Conservation (phyloP, 2,888 invertebrate species). For the Globia sparganii region DNA sequence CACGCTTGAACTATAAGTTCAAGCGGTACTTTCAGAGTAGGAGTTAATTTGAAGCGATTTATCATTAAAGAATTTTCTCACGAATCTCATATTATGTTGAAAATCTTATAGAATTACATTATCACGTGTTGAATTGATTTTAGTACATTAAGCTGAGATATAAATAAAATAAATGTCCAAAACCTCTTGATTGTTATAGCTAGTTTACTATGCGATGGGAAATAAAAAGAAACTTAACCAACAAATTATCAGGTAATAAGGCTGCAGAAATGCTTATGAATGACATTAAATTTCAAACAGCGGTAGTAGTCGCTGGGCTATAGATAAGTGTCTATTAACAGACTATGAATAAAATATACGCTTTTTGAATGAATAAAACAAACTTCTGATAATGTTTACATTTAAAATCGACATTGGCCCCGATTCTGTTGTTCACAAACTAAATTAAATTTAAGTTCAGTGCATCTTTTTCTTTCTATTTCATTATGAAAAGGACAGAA, state of each 20-base stretch:
- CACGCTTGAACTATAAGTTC: conserved; percentile 34
- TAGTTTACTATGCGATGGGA: conserved; percentile 37
- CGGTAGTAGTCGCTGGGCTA: conserved; percentile 9
- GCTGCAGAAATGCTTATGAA: conserved; percentile 38
- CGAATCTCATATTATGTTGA: conserved; percentile 21
- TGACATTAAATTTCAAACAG: conserved; percentile 25
- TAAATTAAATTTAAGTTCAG: too few relatives aligned
- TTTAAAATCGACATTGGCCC: conserved; percentile 30
- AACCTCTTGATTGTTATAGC: conserved; percentile 47
- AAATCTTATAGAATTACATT: conserved; percentile 41
- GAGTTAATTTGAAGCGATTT: conserved; percentile 29
- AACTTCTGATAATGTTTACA: conserved; percentile 30
- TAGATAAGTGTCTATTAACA: conserved; percentile 31
- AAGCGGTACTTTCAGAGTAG: conserved; percentile 5
- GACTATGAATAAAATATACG: conserved; percentile 34
- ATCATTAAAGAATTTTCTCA: conserved; percentile 41
- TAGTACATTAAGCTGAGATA: conserved; percentile 31
- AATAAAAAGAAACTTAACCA: conserved; percentile 30
- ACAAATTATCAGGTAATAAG: conserved; percentile 9
- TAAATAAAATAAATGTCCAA: conserved; percentile 41
- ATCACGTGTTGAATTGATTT: conserved; percentile 43
- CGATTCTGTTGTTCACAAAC: too few relatives aligned
- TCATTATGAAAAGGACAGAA: too few relatives aligned
- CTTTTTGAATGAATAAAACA: conserved; percentile 14
- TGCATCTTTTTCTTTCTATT: too few relatives aligned